Evolutionary conservation across 2,797 vertebrate species (phyloP).

Genomic region (Apogon hyalosoma): DNA sequence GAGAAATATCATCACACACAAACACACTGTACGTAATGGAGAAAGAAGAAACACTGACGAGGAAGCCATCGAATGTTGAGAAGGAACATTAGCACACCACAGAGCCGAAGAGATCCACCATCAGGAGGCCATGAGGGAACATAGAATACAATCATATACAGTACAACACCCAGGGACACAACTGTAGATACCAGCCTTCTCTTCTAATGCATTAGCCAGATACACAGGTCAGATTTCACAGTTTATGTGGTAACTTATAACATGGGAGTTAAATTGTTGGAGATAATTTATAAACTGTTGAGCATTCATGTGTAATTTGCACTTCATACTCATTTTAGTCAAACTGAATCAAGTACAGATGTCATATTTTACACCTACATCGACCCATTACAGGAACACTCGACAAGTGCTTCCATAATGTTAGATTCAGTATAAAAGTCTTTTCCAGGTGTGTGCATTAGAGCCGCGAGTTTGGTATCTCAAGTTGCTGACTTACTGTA

Average conservation of each 20-base stretch:
- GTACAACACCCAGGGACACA: conserved; percentile 88
- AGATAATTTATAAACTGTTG: too few species aligned
- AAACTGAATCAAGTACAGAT: background rate
- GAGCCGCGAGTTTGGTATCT: conserved; percentile 87
- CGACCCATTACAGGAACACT: conserved; percentile 12
- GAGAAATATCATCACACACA: conserved; percentile 16
- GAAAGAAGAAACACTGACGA: conserved; percentile 53
- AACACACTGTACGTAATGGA: conserved; percentile 32
- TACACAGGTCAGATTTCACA: background rate
- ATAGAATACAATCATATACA: conserved; percentile 54
- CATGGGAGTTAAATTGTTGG: too few species aligned
- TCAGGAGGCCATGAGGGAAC: conserved; percentile 56
- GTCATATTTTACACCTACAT: background rate
- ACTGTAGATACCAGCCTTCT: conserved; percentile 91
- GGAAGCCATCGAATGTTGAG: conserved; percentile 60
- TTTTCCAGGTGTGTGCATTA: conserved; percentile 78
- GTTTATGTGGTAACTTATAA: background rate
- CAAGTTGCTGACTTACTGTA: conserved; percentile 92
- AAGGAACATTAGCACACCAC: conserved; percentile 65
- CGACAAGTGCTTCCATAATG: conserved; percentile 4
- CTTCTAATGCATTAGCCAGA: conserved; percentile 81
- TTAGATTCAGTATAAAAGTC: background rate
- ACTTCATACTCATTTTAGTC: background rate
- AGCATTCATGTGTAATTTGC: background rate
- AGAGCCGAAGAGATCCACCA: conserved; percentile 55